phyloP scores from a whole-genome alignment of 1,140 invertebrate species.

The Drosophila nikananu region DNA sequence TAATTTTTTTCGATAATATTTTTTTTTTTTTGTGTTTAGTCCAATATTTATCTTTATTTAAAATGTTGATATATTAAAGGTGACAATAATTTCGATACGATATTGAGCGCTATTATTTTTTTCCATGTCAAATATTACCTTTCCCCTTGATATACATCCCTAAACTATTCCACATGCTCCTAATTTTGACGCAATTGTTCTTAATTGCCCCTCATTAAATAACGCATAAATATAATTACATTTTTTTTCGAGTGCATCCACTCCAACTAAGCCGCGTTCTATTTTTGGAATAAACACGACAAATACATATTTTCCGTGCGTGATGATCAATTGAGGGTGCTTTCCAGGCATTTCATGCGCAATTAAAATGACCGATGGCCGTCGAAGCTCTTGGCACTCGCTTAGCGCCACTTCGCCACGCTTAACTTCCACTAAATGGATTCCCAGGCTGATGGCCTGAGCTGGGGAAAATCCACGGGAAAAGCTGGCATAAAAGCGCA shows the following conservation, averaged over 20 bases:
- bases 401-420: slow-evolving; percentile 28
- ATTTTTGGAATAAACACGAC: slow-evolving; percentile 6
- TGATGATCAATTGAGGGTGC: slow-evolving; percentile 35
- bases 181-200: background rate
- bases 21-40: no score
- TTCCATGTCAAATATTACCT: background rate
- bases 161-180: background rate
- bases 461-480: slow-evolving; percentile 24
- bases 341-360: slow-evolving; percentile 59
- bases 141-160: background rate
- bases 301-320: slow-evolving; percentile 28
- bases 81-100: background rate
- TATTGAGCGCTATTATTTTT: background rate
- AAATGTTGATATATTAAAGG: background rate
- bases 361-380: slow-evolving; percentile 74
- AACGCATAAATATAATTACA: slow-evolving; percentile 2
- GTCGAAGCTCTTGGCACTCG: slow-evolving; percentile 23
- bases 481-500: slow-evolving; percentile 33
- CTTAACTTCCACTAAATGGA: slow-evolving; percentile 28
- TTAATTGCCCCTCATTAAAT: background rate
- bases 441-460: slow-evolving; percentile 17
- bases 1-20: no score
- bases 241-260: slow-evolving; percentile 14
- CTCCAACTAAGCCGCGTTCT: slow-evolving; percentile 7
- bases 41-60: no score